Evolutionary conservation across 2,797 vertebrate genomes (phyloP), one percentile per base, ranked within the genome.

Genomic region (Florisuga fusca): DNA sequence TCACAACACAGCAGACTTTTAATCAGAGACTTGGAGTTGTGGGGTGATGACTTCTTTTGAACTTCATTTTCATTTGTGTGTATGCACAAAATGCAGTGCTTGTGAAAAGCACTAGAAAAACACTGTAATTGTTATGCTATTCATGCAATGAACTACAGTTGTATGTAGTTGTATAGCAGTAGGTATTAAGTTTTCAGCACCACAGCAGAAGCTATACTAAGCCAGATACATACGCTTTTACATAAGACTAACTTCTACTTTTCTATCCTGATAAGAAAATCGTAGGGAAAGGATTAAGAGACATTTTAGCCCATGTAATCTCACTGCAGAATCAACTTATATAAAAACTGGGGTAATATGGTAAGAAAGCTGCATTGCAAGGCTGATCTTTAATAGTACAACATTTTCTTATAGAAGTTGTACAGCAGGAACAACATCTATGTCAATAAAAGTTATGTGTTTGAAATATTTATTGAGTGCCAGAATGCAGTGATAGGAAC

Each of bases 381-480:
- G 8, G 61, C n/a, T 57, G 22, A 53, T 53, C 4, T 1, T 29
- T 21, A 38, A 80, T 21, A 73, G 7, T 10, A 17, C 9, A 81
- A 74, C 7, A 26, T 41, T 84, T 81, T 72, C 31, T 76, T 43
- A 69, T 0, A 34, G n/a, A 87, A 74, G 10, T 7, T 86, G 46
- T 34, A 77, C 13, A 67, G 73, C 20, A 76, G 19, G 29, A 85
- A 82, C 11, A 84, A 48, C 8, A 69, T 4, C 15, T 7, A 8
- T 0, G 0, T 15, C 43, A 77, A 53, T 36, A 29, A 29, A 76
- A 62, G n/a, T 9, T 26, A 1, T 2, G 73, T 4, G 10, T 48
- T 81, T 58, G 59, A 77, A 84, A 64, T 31, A 90, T 34, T 84
- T 66, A 66, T 45, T 13, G 36, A 94, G 23, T 13, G 10, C 12